These are phyloP conservation scores for Strigamia transsilvanica DNA, from an alignment of 2,888 invertebrate genomes.

Conservation along the genomic window DNA sequence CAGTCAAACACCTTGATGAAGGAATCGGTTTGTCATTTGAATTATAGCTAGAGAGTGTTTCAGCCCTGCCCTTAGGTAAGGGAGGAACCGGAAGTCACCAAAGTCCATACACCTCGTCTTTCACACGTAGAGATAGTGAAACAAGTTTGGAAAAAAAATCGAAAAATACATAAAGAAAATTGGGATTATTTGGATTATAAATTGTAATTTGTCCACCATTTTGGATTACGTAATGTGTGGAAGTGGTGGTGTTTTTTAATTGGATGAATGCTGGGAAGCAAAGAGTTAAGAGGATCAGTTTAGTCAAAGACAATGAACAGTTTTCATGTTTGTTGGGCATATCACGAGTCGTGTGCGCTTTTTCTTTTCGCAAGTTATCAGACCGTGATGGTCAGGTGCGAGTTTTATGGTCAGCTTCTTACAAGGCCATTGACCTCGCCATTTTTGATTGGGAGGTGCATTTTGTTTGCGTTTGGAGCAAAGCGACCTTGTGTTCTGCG, in stretches of 20 bases:
- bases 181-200: neutral
- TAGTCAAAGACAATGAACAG: constrained; percentile 16
- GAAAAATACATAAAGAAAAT: neutral
- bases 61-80: constrained; percentile 15
- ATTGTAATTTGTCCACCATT: neutral
- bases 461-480: constrained; percentile 23
- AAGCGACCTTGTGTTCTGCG: constrained; percentile 34
- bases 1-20: neutral
- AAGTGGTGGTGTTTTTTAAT: neutral
- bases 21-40: neutral
- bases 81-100: constrained; percentile 21
- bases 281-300: constrained; percentile 15
- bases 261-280: neutral
- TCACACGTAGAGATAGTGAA: neutral
- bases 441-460: neutral
- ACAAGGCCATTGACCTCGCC: constrained; percentile 39
- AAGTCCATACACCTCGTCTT: constrained; percentile 18
- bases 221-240: neutral
- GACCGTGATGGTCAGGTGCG: constrained; percentile 46
- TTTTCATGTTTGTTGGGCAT: constrained; percentile 14
- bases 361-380: constrained; percentile 23
- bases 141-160: neutral
- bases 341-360: constrained; percentile 31
- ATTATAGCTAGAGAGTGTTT: neutral
- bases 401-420: constrained; percentile 41